phyloP scores from a whole-genome alignment of 2,888 invertebrate genomes.

The Acronicta aceris region DNA sequence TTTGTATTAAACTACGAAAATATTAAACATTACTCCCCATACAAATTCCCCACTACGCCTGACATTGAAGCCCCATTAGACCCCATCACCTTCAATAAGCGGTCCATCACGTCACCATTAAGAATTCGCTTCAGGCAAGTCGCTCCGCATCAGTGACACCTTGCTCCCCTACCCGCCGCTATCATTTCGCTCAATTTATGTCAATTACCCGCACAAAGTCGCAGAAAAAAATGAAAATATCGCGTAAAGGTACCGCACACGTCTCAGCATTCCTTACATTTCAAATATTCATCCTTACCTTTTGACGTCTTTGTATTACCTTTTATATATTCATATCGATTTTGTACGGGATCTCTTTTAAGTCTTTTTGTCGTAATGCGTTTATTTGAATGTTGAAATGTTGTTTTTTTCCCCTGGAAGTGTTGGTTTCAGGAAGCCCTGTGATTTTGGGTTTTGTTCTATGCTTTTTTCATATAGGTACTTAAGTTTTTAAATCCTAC shows the following conservation, averaged over 20 bases:
- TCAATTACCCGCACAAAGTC: slow-evolving; percentile 65
- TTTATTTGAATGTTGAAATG: slow-evolving; percentile 49
- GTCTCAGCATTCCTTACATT: slow-evolving; percentile 53
- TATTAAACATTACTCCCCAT: background rate
- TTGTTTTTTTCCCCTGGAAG: slow-evolving; percentile 39
- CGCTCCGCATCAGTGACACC: slow-evolving; percentile 4
- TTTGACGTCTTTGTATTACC: slow-evolving; percentile 67
- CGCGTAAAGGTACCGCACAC: slow-evolving; percentile 60
- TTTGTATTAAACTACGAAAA: no score
- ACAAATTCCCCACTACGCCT: slow-evolving; percentile 6
- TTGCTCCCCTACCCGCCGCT: slow-evolving; percentile 44
- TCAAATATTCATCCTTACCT: slow-evolving; percentile 73
- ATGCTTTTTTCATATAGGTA: no score
- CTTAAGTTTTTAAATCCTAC: no score
- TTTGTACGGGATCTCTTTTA: slow-evolving; percentile 54
- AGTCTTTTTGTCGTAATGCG: slow-evolving; percentile 48
- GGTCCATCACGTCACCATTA: slow-evolving; percentile 46
- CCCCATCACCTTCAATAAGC: slow-evolving; percentile 45
- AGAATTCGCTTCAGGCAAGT: slow-evolving; percentile 38
- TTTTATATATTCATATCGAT: slow-evolving; percentile 59
- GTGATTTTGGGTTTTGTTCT: slow-evolving; percentile 1
- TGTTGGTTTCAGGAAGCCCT: slow-evolving; percentile 18
- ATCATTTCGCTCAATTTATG: slow-evolving; percentile 66
- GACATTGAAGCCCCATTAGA: slow-evolving; percentile 30
- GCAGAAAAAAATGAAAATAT: slow-evolving; percentile 61